Base-by-base conservation (phyloP, 2,888 invertebrate species). In the Orthosia gracilis region DNA sequence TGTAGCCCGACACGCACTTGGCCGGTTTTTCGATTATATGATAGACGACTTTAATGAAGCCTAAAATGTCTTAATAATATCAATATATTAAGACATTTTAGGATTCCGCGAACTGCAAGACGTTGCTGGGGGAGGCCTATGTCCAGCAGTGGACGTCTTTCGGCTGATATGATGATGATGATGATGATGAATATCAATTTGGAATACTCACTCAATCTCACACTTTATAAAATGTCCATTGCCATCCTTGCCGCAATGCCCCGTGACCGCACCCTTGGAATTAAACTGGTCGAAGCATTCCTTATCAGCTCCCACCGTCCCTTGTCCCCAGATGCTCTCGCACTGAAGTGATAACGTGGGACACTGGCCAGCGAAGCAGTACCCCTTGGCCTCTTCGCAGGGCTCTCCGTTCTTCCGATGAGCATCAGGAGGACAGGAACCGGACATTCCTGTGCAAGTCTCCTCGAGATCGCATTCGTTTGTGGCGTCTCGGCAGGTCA, bases 381-480 rank as follows among this genome's bases (percentile, higher is more conserved):
- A 98, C 18, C 99, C 98, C 73, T 97, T 97, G 84, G 97, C 95
- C 9, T 94, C 96, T 66, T 97, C 98, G 92, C 99, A 99, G 0
- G 98, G 97, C 77, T 98, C 98, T 0, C 99, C 99, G 94, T 99
- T 99, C 95, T 99, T 99, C 90, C 98, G 98, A 94, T 98, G 98
- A 2, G 98, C 97, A 93, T 99, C 99, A 3, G 96, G 90, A 0
- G 99, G 99, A 94, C 99, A 99, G 82, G 98, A 97, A 0, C 99
- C 99, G 55, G 97, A 97, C 65, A 97, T 97, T 0, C 99, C 99
- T 72, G 98, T 98, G 94, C 99, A 99, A 70, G 98, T 97, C 93
- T 99, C 99, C 26, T 99, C 98, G 49, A 99, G 97, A 96, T 99
- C 99, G 94, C 99, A 99, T 91, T 99, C 99, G 92, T 98, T 99